A percentile compares a stretch with the other conserved stretches of the same genome.
phyloP scores from a whole-genome alignment of 1,140 invertebrate genomes.

The Zaprionus kolodkinae region DNA sequence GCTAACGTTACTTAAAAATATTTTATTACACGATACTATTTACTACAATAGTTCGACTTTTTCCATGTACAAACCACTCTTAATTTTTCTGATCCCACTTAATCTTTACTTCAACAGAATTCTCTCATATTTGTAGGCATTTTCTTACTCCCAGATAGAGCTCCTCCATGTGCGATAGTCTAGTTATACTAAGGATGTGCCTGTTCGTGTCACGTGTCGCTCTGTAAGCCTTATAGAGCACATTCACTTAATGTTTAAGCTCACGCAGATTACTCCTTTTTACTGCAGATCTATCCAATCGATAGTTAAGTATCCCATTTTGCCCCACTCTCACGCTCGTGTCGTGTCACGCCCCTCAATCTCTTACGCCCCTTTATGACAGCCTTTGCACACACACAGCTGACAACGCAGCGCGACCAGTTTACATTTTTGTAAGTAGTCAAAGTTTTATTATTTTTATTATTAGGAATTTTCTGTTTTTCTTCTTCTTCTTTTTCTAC shows the following conservation, averaged over 20 bases:
- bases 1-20: too few relatives aligned
- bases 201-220: neutral
- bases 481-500: constrained; percentile 20
- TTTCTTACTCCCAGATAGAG: neutral
- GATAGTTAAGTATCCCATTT: neutral
- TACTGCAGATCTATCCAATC: neutral
- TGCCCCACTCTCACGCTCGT: neutral
- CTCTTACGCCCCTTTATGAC: constrained; percentile 30
- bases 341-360: constrained; percentile 23
- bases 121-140: neutral
- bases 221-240: neutral
- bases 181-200: neutral
- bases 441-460: neutral
- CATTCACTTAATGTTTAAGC: neutral
- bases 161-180: neutral
- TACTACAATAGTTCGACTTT: too few relatives aligned
- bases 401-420: constrained; percentile 34
- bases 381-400: constrained; percentile 22
- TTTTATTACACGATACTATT: too few relatives aligned
- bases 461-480: neutral
- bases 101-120: neutral
- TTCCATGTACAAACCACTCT: too few relatives aligned
- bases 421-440: constrained; percentile 4
- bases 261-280: neutral
- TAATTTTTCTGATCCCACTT: too few relatives aligned